Percentiles rank a stretch among this genome's conserved stretches.
Conservation (phyloP, 1,140 invertebrate species). For the Epicauta chinensis region DNA sequence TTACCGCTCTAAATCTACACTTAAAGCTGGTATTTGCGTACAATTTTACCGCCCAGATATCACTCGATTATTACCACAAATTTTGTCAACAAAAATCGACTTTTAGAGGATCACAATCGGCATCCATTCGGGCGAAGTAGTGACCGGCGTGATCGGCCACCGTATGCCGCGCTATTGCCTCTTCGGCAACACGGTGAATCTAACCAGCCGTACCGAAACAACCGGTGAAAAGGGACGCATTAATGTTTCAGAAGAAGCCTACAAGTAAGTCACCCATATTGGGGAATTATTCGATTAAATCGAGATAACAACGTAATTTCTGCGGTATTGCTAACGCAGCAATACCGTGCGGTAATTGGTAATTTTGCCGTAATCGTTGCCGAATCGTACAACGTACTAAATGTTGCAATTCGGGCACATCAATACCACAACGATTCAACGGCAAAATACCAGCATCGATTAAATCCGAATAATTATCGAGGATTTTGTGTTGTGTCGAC, state of each 20-base stretch:
- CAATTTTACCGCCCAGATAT: too few species aligned
- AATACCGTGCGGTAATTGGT: constrained; percentile 66
- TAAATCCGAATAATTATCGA: constrained; percentile 59
- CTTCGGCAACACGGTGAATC: constrained; percentile 94
- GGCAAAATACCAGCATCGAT: constrained; percentile 57
- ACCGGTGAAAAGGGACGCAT: constrained; percentile 86
- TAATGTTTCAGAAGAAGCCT: constrained; percentile 91
- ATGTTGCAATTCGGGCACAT: constrained; percentile 56
- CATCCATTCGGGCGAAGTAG: constrained; percentile 92
- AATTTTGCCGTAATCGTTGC: constrained; percentile 56
- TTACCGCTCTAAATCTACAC: too few species aligned
- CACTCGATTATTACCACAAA: not conserved
- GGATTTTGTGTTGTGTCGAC: constrained; percentile 40
- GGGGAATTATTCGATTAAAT: constrained; percentile 61
- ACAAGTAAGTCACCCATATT: constrained; percentile 69
- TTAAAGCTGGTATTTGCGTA: too few species aligned
- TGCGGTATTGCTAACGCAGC: constrained; percentile 57
- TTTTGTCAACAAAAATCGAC: constrained; percentile 18
- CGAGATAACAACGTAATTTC: constrained; percentile 59
- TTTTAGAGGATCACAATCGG: constrained; percentile 89
- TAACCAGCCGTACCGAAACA: constrained; percentile 92
- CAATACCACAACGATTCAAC: constrained; percentile 51
- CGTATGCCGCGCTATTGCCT: constrained; percentile 96
- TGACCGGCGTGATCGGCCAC: constrained; percentile 94
- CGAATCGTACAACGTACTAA: constrained; percentile 60